Conservation (phyloP, 1,140 invertebrate genomes). For the Drosophila neocordata region DNA sequence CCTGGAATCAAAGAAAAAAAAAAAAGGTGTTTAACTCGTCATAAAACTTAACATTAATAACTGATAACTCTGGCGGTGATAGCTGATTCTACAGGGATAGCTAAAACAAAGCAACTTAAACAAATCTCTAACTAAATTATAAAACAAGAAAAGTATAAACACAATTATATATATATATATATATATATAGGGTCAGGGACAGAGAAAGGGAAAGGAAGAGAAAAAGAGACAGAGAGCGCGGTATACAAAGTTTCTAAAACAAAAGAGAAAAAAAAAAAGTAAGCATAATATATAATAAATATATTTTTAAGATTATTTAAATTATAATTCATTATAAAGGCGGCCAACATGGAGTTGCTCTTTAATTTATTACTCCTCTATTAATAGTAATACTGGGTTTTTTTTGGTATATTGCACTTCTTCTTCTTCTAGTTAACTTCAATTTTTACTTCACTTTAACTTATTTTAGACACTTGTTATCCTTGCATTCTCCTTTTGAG, state of each 20-base stretch:
- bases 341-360: neutral
- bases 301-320: neutral
- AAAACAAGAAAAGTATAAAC: neutral
- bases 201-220: neutral
- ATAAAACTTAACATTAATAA: constrained; percentile 25
- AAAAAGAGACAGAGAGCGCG: constrained; percentile 20
- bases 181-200: neutral
- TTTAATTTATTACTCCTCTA: too few species aligned
- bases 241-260: constrained; percentile 51
- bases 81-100: constrained; percentile 18
- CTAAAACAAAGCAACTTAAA: too few species aligned
- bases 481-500: too few species aligned
- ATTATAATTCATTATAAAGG: neutral
- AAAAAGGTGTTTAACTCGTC: constrained; percentile 19
- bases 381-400: too few species aligned
- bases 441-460: too few species aligned
- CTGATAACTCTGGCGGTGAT: constrained; percentile 4
- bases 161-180: neutral
- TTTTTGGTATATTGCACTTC: too few species aligned
- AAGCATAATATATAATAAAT: constrained; percentile 41
- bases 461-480: too few species aligned
- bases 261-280: constrained; percentile 64
- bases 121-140: constrained; percentile 15
- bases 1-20: constrained; percentile 39
- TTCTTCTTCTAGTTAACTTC: too few species aligned